Percentiles rank a stretch among this genome's conserved stretches.
phyloP scores from a whole-genome alignment of 92 coral and sea anemone genomes.

The Umimayanthus chanpuru region DNA sequence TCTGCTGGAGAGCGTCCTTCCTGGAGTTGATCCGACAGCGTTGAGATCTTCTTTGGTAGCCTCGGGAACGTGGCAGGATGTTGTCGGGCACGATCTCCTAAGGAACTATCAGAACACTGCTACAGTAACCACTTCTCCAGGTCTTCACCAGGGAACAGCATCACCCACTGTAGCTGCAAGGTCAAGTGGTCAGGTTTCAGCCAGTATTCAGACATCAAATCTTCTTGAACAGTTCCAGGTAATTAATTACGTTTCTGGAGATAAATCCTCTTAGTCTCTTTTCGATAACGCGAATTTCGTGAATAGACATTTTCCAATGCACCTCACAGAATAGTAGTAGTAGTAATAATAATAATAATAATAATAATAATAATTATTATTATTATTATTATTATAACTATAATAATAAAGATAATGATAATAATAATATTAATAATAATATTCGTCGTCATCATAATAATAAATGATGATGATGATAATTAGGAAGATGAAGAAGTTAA shows the following conservation, averaged over 20 bases:
- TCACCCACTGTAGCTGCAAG: background rate
- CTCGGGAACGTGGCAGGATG: conserved; percentile 47
- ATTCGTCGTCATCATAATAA: no score
- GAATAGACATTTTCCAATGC: no score
- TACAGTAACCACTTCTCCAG: background rate
- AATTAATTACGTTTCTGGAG: background rate
- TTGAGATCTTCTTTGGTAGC: conserved; percentile 61
- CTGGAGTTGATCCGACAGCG: conserved; percentile 60
- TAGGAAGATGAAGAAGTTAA: no score
- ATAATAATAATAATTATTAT: no score
- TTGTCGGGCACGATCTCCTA: conserved; percentile 18
- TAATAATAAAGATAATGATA: no score
- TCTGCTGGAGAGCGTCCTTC: conserved; percentile 76
- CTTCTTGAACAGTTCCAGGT: conserved; percentile 16
- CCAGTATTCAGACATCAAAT: background rate
- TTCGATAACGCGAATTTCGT: no score
- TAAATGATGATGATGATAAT: no score
- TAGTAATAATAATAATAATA: no score
- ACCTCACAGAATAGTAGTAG: no score
- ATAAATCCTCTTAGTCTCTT: no score
- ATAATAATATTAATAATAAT: no score
- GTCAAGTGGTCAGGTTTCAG: background rate
- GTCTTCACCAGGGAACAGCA: background rate
- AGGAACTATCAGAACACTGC: conserved; percentile 28
- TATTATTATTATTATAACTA: no score